phyloP scores from a whole-genome alignment of 1,140 invertebrate genomes.

The Ooceraea biroi region DNA sequence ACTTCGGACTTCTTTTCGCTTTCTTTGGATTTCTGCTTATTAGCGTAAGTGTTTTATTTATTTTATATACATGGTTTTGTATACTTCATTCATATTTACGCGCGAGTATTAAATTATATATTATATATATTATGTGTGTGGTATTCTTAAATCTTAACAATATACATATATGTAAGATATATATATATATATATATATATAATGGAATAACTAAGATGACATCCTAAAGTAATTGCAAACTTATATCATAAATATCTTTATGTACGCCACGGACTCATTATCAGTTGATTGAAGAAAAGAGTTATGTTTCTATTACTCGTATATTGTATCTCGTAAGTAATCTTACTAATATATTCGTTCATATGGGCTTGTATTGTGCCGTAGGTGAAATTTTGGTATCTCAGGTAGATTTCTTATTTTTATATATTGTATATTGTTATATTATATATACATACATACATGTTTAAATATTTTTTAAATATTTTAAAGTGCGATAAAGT shows the following conservation, averaged over 20 bases:
- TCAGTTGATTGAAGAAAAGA: not conserved
- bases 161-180: too few species aligned
- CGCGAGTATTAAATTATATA: not conserved
- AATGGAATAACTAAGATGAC: not conserved
- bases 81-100: not conserved
- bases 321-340: not conserved
- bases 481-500: slow-evolving; percentile 8
- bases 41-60: slow-evolving; percentile 12
- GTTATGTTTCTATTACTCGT: not conserved
- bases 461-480: not conserved
- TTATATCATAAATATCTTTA: not conserved
- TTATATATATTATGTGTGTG: too few species aligned
- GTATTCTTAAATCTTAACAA: too few species aligned
- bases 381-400: slow-evolving; percentile 20
- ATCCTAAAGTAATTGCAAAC: not conserved
- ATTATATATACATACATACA: not conserved
- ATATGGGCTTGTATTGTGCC: slow-evolving; percentile 18
- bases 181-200: too few species aligned
- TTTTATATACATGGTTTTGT: not conserved
- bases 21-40: slow-evolving; percentile 23
- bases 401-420: slow-evolving; percentile 7
- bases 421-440: not conserved
- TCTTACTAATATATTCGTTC: slow-evolving; percentile 21
- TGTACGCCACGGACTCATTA: too few species aligned
- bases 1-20: not conserved